Base-by-base conservation (phyloP, 2,113 vertebrate genomes). In the Colius striatus region DNA sequence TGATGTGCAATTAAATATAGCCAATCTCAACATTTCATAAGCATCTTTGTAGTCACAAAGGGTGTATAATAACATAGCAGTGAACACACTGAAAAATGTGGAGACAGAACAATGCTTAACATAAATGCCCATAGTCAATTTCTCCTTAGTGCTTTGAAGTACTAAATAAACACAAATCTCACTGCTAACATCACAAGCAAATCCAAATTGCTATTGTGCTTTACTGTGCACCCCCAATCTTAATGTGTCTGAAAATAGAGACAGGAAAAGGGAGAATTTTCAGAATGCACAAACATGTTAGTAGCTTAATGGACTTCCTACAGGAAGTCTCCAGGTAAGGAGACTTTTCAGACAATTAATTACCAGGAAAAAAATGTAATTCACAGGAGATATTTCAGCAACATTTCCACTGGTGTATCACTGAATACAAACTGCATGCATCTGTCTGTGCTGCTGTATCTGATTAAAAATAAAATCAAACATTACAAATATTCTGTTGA, bases 391-490 rank as follows among this genome's bases (percentile, higher is more conserved):
- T 92, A 63, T 41, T 43, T 27, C 82, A 50, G 13, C 67, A 84
- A 67, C 34, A 43, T 75, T 94, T 86, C 77, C 66, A 60, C 36
- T 83, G 55, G 58, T 18, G 66, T 45, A 51, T 81, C 51, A 58
- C 29, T 14, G 25, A 38, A 84, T 48, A 73, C 38, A 88, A 96
- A 90, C 48, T 25, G 50, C 3, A 3, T 74, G 41, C 27, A 87
- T 73, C 66, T 83, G 70, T 63, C 83, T 88, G 18, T 58, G 90
- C 48, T 7, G 2, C 29, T 41, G 55, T 45, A 85, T 75, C 84
- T 84, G 87, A 96, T 94, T 91, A 95, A 94, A 96, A 96, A 92
- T 74, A 94, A 96, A 96, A 92, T 76, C 79, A 94, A 95, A 90
- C 20, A 27, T 6, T 48, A 82, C 4, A 22, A 43, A 78, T 57